Base-by-base conservation (phyloP, 2,888 invertebrate genomes). In the Eristalis intricaria region DNA sequence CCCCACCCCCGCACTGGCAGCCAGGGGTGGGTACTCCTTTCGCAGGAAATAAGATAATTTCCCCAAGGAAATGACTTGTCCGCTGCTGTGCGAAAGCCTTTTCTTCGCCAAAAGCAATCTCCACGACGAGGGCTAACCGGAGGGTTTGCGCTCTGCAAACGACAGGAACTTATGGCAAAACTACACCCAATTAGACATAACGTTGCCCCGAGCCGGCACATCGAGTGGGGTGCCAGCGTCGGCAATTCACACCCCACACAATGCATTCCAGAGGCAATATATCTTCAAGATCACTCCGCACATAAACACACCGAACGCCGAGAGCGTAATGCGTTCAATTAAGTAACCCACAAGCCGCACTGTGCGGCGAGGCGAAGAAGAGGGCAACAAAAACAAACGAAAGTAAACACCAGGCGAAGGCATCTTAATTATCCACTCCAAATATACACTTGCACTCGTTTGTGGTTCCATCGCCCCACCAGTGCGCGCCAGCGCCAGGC, bases 11-110 rank as follows among this genome's bases (percentile, higher is more conserved):
- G 8, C 43, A 50, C 43, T 19, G n/a, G 15, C 43, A 43, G 4
- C n/a, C 15, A 15, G n/a, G 15, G n/a, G 2, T 4, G 15, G 13
- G n/a, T 13, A 43, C 15, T 19, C 19, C 19, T n/a, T 7, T 19
- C n/a, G 19, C 19, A 79, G 86, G 86, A 86, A 86, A 86, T 86
- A 64, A 75, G 70, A 83, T 75, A 83, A 86, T 86, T 86, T 83
- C 86, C 86, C 68, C 75, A 61, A 66, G 86, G 83, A 86, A 86
- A 86, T 83, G 71, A 79, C 75, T 83, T 79, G 68, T 56, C 76
- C 64, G 68, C 40, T 70, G 50, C 50, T 23, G 66, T 70, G 61
- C 63, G 56, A 10, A 43, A 40, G 63, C 66, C 19, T 66, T 71
- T 70, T 71, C 56, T 71, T 58, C 75, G 64, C 60, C 65, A 58